Conservation (phyloP, 2,113 vertebrate species). For the Pipa parva region DNA sequence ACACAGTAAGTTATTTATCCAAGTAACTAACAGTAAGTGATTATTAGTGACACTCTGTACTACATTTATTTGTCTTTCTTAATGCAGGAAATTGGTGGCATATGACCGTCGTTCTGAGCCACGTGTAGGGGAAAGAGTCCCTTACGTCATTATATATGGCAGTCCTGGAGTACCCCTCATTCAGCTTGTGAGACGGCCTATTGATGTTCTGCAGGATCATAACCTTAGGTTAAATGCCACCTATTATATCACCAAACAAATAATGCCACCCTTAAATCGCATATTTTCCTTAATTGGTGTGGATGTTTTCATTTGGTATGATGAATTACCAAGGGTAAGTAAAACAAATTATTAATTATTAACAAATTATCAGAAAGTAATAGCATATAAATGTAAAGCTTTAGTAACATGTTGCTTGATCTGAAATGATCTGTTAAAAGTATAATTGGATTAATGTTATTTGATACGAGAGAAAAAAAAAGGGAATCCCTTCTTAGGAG, state of each 20-base stretch:
- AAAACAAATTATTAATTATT: no score
- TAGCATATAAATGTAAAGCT: no score
- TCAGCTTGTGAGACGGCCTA: slow-evolving; percentile 84
- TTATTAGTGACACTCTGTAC: no score
- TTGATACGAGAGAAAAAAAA: no score
- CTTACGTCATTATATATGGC: slow-evolving; percentile 90
- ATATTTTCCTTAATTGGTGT: slow-evolving; percentile 92
- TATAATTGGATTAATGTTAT: no score
- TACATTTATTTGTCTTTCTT: slow-evolving; percentile 34
- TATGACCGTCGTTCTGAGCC: slow-evolving; percentile 89
- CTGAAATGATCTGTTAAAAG: no score
- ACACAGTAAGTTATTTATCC: no score
- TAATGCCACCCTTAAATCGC: slow-evolving; percentile 86
- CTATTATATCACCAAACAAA: slow-evolving; percentile 96
- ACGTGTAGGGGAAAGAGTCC: slow-evolving; percentile 87
- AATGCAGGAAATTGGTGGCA: slow-evolving; percentile 79
- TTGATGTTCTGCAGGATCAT: slow-evolving; percentile 84
- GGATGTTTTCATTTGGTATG: slow-evolving; percentile 93
- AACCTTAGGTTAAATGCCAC: slow-evolving; percentile 80
- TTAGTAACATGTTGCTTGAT: no score
- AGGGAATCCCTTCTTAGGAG: no score
- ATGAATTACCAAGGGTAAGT: slow-evolving; percentile 88
- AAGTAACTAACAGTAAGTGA: no score
- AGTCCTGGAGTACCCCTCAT: slow-evolving; percentile 88
- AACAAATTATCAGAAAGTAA: no score